Conservation (phyloP, 2,797 vertebrate species). For the Columba guinea region DNA sequence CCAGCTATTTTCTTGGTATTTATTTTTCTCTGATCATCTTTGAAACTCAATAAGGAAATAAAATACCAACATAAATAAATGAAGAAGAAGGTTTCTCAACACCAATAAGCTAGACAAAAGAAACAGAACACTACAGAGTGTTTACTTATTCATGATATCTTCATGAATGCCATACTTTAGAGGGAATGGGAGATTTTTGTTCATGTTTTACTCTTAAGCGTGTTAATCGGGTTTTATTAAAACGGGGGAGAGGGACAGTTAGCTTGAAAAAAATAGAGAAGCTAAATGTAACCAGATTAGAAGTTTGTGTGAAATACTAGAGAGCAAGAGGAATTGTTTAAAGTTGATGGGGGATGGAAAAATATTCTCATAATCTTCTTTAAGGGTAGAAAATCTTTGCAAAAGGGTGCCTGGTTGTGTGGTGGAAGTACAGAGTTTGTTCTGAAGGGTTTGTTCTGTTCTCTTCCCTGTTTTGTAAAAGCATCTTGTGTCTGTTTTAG, state of each 20-base stretch:
- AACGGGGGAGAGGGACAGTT: not conserved
- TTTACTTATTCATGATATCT: conserved; percentile 81
- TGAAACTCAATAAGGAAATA: conserved; percentile 79
- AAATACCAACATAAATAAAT: conserved; percentile 84
- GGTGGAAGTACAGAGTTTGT: not conserved
- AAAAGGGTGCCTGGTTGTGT: not conserved
- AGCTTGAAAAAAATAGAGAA: not conserved
- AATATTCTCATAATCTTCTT: not conserved
- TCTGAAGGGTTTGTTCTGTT: not conserved
- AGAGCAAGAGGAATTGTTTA: not conserved
- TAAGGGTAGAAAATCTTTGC: not conserved
- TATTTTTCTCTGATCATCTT: conserved; percentile 70
- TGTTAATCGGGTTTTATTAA: conserved; percentile 44
- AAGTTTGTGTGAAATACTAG: conserved; percentile 14
- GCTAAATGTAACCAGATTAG: not conserved
- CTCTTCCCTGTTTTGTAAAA: not conserved
- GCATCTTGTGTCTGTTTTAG: not conserved
- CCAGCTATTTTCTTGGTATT: conserved; percentile 46
- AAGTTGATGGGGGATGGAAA: not conserved
- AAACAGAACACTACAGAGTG: conserved; percentile 74
- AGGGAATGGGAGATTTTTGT: conserved; percentile 47
- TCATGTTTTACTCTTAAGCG: not conserved
- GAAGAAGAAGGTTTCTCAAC: conserved; percentile 73
- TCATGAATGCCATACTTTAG: conserved; percentile 57
- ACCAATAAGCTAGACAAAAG: conserved; percentile 77